Evolutionary conservation across 2,113 vertebrate species (phyloP).

Genomic region (Pongo pygmaeus): DNA sequence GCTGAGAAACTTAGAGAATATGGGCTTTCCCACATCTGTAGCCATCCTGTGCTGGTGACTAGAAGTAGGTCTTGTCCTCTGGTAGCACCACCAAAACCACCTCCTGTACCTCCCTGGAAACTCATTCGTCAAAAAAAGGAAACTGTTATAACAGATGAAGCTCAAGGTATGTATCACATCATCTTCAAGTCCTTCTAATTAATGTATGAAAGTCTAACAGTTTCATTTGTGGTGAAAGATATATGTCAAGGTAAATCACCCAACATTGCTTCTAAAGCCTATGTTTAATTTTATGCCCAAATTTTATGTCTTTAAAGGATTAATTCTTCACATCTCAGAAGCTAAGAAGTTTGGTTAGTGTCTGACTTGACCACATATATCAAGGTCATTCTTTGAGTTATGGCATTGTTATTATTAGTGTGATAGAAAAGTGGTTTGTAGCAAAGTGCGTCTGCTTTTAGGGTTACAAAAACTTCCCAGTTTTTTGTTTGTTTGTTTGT

Average conservation of each 20-base stretch:
- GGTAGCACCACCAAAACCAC: slow-evolving; percentile 78
- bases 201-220: neutral
- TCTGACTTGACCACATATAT: neutral
- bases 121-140: slow-evolving; percentile 88
- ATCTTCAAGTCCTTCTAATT: neutral
- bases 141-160: slow-evolving; percentile 86
- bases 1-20: slow-evolving; percentile 90
- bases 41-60: slow-evolving; percentile 90
- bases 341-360: neutral
- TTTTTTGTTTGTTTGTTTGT: too few relatives aligned
- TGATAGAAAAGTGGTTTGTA: neutral
- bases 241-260: neutral
- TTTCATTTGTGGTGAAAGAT: neutral
- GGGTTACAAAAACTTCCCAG: neutral
- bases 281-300: neutral
- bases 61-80: slow-evolving; percentile 89
- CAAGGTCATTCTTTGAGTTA: neutral
- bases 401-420: neutral
- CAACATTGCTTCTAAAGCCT: neutral
- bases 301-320: neutral
- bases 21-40: slow-evolving; percentile 88
- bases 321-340: neutral
- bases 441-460: neutral
- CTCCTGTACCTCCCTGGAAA: slow-evolving; percentile 88
- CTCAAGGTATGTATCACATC: slow-evolving; percentile 80